phyloP scores from a whole-genome alignment of 2,113 vertebrate species.

The Puntigrus tetrazona region DNA sequence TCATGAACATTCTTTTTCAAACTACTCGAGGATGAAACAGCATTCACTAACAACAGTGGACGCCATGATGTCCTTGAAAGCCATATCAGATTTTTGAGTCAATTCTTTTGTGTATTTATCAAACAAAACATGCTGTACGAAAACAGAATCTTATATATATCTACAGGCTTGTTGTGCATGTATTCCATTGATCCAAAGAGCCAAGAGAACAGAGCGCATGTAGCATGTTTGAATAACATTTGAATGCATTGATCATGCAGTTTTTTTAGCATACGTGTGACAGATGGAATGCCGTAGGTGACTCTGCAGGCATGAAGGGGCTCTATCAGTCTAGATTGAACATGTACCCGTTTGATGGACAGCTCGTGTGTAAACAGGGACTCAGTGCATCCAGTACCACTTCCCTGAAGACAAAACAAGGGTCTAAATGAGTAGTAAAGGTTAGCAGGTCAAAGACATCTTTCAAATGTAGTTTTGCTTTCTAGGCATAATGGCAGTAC shows the following conservation, averaged over 20 bases:
- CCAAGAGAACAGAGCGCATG: not conserved
- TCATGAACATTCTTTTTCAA: not conserved
- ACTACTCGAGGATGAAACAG: constrained; percentile 30
- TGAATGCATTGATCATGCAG: constrained; percentile 8
- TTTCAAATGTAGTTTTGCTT: constrained; percentile 7
- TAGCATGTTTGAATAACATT: not conserved
- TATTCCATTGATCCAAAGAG: not conserved
- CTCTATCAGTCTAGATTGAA: not conserved
- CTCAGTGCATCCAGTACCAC: not conserved
- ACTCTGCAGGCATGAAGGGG: not conserved
- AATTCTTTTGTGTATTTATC: not conserved
- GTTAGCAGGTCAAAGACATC: constrained; percentile 12
- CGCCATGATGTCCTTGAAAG: constrained; percentile 18
- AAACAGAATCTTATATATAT: not conserved
- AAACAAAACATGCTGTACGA: not conserved
- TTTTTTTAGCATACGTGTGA: not conserved
- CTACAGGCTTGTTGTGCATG: not conserved
- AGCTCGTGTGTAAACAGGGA: not conserved
- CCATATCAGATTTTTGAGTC: constrained; percentile 13
- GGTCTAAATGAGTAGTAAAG: constrained; percentile 14
- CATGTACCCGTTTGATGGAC: not conserved
- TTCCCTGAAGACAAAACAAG: not conserved
- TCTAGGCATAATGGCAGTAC: not conserved
- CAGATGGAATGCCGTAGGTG: not conserved
- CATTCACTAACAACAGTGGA: constrained; percentile 30